Evolutionary conservation across 2,888 invertebrate species (phyloP).

Genomic region (Rhamphomyia laevipes): DNA sequence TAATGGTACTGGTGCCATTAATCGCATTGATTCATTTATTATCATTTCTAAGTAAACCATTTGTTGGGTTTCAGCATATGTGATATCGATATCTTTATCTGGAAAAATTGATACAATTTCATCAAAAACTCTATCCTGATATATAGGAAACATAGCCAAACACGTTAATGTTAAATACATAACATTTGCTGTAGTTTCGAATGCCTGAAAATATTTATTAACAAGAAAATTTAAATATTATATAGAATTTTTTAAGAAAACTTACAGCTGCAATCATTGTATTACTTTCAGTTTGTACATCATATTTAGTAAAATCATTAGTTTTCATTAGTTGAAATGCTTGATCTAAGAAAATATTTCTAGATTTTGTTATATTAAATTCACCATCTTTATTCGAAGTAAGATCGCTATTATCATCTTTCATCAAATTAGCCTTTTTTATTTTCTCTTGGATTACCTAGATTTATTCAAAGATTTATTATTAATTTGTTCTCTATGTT

Average conservation of each 20-base stretch:
- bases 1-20: conserved; percentile 29
- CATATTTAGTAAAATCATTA: conserved; percentile 23
- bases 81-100: conserved; percentile 20
- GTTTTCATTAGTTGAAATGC: conserved; percentile 24
- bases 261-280: conserved; percentile 24
- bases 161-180: conserved; percentile 29
- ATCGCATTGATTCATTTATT: conserved; percentile 30
- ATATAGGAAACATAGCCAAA: conserved; percentile 28
- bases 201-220: background rate
- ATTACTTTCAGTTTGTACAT: conserved; percentile 30
- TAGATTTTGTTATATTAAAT: conserved; percentile 10
- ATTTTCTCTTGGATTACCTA: background rate
- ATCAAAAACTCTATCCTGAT: conserved; percentile 26
- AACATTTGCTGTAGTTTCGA: conserved; percentile 31
- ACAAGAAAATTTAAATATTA: background rate
- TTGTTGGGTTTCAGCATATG: conserved; percentile 24
- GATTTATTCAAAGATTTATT: background rate
- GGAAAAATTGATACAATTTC: conserved; percentile 24
- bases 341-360: conserved; percentile 21
- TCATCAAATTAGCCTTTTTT: background rate
- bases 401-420: background rate
- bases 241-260: background rate
- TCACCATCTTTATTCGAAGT: background rate
- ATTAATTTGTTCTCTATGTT: too few relatives aligned
- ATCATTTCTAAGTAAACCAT: conserved; percentile 31